Conservation (phyloP, 2,888 invertebrate genomes). For the Melinopterus prodromus region DNA sequence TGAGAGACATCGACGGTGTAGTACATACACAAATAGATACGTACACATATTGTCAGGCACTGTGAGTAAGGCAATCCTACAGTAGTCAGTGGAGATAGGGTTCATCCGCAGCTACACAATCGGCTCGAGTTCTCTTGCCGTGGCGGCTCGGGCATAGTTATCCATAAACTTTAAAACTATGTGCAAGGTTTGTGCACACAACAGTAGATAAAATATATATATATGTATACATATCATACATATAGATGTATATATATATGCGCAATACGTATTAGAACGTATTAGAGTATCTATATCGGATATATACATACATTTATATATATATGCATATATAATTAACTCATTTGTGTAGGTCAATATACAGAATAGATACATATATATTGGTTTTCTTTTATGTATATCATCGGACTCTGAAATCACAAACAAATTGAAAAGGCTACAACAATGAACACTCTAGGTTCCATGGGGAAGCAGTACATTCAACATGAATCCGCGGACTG, state of each 20-base stretch:
- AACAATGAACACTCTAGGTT: constrained; percentile 63
- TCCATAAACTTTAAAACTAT: constrained; percentile 59
- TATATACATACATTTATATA: constrained; percentile 37
- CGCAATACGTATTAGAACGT: constrained; percentile 40
- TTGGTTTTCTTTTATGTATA: constrained; percentile 8
- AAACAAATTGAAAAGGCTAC: constrained; percentile 61
- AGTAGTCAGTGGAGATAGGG: constrained; percentile 72
- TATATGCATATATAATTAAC: constrained; percentile 34
- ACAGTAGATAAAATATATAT: constrained; percentile 63
- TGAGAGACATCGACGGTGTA: constrained; percentile 57
- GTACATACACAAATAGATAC: constrained; percentile 61
- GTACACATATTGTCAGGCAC: constrained; percentile 71
- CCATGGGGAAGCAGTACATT: constrained; percentile 61
- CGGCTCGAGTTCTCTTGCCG: constrained; percentile 44
- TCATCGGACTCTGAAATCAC: constrained; percentile 58
- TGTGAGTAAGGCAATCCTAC: constrained; percentile 85
- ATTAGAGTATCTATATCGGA: constrained; percentile 40
- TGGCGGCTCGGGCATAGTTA: constrained; percentile 47
- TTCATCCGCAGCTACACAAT: constrained; percentile 55
- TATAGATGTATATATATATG: too few species aligned
- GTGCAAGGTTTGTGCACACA: constrained; percentile 63
- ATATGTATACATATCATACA: constrained; percentile 49
- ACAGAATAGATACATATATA: constrained; percentile 56
- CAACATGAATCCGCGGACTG: constrained; percentile 52
- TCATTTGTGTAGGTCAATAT: constrained; percentile 59